Evolutionary conservation across 2,888 invertebrate species (phyloP).

Genomic region (Lepidocyrtoides sp.): DNA sequence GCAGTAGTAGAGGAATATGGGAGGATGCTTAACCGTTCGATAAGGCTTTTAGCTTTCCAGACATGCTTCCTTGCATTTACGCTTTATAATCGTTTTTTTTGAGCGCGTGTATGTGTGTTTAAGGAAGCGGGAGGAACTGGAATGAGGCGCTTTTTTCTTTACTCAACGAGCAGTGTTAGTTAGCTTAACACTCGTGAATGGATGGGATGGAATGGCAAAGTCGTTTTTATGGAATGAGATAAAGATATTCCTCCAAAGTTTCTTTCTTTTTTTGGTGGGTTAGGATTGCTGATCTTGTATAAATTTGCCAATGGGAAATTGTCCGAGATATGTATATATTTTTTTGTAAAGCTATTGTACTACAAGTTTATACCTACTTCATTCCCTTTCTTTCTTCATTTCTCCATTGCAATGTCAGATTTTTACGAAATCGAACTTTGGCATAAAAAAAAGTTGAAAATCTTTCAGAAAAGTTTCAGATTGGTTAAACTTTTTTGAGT

Average conservation of each 20-base stretch:
- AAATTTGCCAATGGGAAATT: too few species aligned
- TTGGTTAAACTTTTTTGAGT: background rate
- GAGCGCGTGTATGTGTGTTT: background rate
- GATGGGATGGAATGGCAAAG: background rate
- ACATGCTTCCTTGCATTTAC: constrained; percentile 9
- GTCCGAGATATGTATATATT: too few species aligned
- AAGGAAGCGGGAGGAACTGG: background rate
- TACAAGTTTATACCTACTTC: too few species aligned
- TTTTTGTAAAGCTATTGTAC: too few species aligned
- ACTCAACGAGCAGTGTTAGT: background rate
- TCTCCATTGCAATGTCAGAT: too few species aligned
- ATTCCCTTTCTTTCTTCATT: too few species aligned
- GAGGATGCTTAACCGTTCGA: background rate
- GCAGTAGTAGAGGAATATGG: background rate
- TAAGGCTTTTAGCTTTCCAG: constrained; percentile 11
- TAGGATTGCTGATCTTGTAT: too few species aligned
- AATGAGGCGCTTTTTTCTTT: background rate
- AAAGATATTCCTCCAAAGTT: background rate
- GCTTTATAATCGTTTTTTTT: background rate
- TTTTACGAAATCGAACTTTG: too few species aligned
- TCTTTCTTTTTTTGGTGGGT: too few species aligned
- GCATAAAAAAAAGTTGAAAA: too few species aligned
- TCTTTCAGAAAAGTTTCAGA: too few species aligned
- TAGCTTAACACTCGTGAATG: constrained; percentile 1
- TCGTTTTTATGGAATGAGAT: background rate